Conservation (phyloP, 1,140 invertebrate genomes). For the Drosophila sproati region DNA sequence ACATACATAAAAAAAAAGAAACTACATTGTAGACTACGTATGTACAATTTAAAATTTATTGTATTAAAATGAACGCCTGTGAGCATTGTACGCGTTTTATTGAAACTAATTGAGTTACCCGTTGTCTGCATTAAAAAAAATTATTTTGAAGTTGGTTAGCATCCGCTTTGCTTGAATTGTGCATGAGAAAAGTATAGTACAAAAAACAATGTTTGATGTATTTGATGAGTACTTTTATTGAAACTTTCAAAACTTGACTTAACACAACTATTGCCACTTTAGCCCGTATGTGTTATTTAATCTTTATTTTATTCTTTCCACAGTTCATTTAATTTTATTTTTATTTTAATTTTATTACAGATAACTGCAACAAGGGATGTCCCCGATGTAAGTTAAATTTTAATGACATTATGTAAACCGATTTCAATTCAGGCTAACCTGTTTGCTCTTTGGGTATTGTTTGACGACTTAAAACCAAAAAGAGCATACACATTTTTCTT, state of each 20-base stretch:
- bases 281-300: too few species aligned
- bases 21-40: background rate
- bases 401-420: background rate
- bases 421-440: background rate
- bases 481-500: too few species aligned
- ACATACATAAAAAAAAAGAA: too few species aligned
- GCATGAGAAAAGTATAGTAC: background rate
- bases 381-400: conserved; percentile 51
- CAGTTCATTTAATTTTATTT: background rate
- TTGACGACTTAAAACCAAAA: too few species aligned
- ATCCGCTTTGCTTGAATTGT: background rate
- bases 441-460: too few species aligned
- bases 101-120: conserved; percentile 13
- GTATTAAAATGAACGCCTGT: background rate
- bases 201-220: background rate
- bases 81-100: conserved; percentile 7
- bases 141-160: background rate
- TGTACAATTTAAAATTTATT: background rate
- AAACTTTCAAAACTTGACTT: too few species aligned
- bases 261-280: too few species aligned
- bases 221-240: background rate
- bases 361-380: conserved; percentile 67
- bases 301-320: too few species aligned
- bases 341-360: conserved; percentile 42
- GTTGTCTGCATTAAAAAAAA: background rate